phyloP scores from a whole-genome alignment of 2,888 invertebrate species.

The Drosophila macrospina region DNA sequence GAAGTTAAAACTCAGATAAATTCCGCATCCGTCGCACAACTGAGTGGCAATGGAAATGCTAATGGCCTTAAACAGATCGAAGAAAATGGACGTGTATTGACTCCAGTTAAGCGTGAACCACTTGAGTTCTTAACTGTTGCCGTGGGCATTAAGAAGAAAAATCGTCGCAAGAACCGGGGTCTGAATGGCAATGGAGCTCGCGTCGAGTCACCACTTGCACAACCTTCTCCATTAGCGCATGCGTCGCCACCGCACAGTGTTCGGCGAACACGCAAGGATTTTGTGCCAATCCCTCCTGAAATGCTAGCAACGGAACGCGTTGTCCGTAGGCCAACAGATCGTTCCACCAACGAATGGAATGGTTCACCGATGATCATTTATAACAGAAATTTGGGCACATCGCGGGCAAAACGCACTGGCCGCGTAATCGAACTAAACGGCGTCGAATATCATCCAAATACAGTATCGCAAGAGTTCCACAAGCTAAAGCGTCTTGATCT shows the following conservation, averaged over 20 bases:
- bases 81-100: conserved; percentile 86
- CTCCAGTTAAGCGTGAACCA: conserved; percentile 90
- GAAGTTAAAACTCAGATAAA: conserved; percentile 74
- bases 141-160: conserved; percentile 89
- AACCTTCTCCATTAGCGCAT: conserved; percentile 85
- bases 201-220: conserved; percentile 87
- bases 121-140: conserved; percentile 90
- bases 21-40: conserved; percentile 53
- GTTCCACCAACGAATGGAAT: conserved; percentile 87
- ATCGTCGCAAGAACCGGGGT: conserved; percentile 88
- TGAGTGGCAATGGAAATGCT: conserved; percentile 23
- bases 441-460: conserved; percentile 88
- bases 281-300: conserved; percentile 57
- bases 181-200: conserved; percentile 87
- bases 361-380: conserved; percentile 90
- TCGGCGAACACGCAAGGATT: conserved; percentile 85
- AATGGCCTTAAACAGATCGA: conserved; percentile 67
- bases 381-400: conserved; percentile 85
- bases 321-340: conserved; percentile 39
- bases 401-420: conserved; percentile 64
- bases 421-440: conserved; percentile 78
- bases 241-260: conserved; percentile 86
- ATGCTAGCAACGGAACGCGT: conserved; percentile 53
- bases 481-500: conserved; percentile 92
- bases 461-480: conserved; percentile 93